phyloP scores from a whole-genome alignment of 1,140 invertebrate genomes.

The Cotesia vestalis region DNA sequence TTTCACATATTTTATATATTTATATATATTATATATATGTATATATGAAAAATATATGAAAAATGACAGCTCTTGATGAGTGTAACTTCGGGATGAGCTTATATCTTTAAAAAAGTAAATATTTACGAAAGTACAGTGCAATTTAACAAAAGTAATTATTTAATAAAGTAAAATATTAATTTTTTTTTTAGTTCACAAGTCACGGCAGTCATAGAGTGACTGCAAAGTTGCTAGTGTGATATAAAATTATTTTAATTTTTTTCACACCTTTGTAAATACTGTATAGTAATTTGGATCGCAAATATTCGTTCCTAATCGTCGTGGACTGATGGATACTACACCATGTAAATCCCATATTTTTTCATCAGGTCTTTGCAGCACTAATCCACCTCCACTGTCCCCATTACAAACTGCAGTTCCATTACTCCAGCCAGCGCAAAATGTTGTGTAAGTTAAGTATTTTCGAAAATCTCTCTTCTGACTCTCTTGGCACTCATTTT shows the following conservation, averaged over 20 bases:
- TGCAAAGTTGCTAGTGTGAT: neutral
- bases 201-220: no score
- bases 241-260: conserved; percentile 8
- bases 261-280: conserved; percentile 62
- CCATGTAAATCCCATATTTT: conserved; percentile 60
- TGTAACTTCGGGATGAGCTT: no score
- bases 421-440: conserved; percentile 64
- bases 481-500: conserved; percentile 52
- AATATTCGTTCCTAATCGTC: conserved; percentile 50
- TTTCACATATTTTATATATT: no score
- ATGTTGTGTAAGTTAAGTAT: conserved; percentile 62
- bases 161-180: no score
- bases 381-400: conserved; percentile 63
- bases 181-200: no score
- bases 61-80: no score
- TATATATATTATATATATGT: no score
- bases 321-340: conserved; percentile 63
- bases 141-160: no score
- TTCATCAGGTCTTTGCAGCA: conserved; percentile 45
- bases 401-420: conserved; percentile 64
- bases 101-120: no score
- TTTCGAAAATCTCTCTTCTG: conserved; percentile 61
- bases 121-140: no score
- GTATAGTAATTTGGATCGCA: conserved; percentile 61
- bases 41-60: no score